Evolutionary conservation across 1,140 invertebrate genomes (phyloP).

Genomic region (Drosophila nikananu): DNA sequence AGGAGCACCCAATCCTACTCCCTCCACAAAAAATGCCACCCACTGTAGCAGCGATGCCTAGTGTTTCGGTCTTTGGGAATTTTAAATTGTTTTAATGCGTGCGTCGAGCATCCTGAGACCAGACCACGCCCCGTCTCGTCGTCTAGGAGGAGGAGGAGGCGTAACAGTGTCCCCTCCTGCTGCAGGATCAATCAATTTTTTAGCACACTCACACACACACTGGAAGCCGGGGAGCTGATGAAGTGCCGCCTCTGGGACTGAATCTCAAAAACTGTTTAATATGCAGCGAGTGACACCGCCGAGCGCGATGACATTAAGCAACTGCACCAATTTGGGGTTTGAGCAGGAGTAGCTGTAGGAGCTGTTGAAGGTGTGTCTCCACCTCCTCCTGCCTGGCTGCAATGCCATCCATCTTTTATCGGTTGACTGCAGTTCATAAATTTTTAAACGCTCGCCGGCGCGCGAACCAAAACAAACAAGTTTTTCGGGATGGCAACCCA

Average conservation of each 20-base stretch:
- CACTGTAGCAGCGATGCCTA: slow-evolving; percentile 31
- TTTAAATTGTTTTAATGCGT: slow-evolving; percentile 80
- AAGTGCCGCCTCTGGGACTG: slow-evolving; percentile 72
- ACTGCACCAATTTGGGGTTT: slow-evolving; percentile 73
- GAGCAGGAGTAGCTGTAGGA: slow-evolving; percentile 10
- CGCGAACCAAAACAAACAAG: slow-evolving; percentile 66
- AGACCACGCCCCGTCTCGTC: slow-evolving; percentile 58
- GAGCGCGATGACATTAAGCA: slow-evolving; percentile 66
- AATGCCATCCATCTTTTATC: slow-evolving; percentile 64
- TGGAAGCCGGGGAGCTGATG: slow-evolving; percentile 55
- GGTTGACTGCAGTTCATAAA: slow-evolving; percentile 78
- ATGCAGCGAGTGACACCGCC: slow-evolving; percentile 73
- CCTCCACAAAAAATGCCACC: slow-evolving; percentile 2
- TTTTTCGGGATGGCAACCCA: slow-evolving; percentile 13
- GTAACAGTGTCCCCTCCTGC: slow-evolving; percentile 3
- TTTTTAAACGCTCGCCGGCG: slow-evolving; percentile 67
- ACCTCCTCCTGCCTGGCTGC: slow-evolving; percentile 14
- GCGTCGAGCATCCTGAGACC: slow-evolving; percentile 55
- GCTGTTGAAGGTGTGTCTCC: slow-evolving; percentile 9
- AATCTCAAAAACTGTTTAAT: slow-evolving; percentile 66
- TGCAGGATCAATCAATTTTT: slow-evolving; percentile 81
- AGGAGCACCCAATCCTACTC: not conserved
- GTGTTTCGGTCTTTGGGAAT: slow-evolving; percentile 68
- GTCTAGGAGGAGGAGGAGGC: slow-evolving; percentile 17
- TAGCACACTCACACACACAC: slow-evolving; percentile 50